Base-by-base conservation (phyloP, 2,797 vertebrate genomes). In the Onychomys leucogaster region DNA sequence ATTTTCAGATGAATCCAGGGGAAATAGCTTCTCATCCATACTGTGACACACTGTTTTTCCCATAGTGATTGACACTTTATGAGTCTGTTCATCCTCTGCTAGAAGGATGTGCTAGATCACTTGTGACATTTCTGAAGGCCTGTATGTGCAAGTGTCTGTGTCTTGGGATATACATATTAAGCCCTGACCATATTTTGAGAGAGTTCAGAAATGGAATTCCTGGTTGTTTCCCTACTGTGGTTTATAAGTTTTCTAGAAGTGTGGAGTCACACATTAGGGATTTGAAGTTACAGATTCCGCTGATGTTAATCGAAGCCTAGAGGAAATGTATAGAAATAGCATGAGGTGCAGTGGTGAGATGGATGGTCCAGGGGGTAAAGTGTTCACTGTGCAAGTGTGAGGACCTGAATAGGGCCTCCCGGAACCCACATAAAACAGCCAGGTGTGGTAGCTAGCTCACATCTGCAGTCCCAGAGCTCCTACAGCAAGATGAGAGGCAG, bases 281-380 rank as follows among this genome's bases (percentile, higher is more conserved):
- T 75, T 91, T 90, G 80, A 57, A 73, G 73, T 86, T 73, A 59
- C 37, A 87, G 76, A 65, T 55, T 57, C 52, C 92, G 55, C 81
- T 37, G 55, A 88, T 17, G 4, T 27, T 37, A 75, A 82, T 93
- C 75, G 73, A 37, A 73, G 12, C 69, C 71, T 37, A 75, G 67
- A 94, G 9, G 82, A 14, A 95, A 29, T n/a, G 14, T 85, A 82
- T 49, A 32, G 46, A 37, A 83, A 67, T 34, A 49, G 6, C 43
- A 6, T 25, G 6, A n/a, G 55, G 3, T 23, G 0, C 55, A 52
- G 21, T 25, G 11, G 17, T 3, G 80, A 59, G 80, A 59, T 9
- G n/a, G 80, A 59, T 9, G n/a, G 37, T 25, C n/a, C 55, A 59
- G 23, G 16, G 2, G 2, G 29, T 41, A 63, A 43, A 83, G 29